Base-by-base conservation (phyloP, 2,113 vertebrate species). In the Amblyornis subalaris region DNA sequence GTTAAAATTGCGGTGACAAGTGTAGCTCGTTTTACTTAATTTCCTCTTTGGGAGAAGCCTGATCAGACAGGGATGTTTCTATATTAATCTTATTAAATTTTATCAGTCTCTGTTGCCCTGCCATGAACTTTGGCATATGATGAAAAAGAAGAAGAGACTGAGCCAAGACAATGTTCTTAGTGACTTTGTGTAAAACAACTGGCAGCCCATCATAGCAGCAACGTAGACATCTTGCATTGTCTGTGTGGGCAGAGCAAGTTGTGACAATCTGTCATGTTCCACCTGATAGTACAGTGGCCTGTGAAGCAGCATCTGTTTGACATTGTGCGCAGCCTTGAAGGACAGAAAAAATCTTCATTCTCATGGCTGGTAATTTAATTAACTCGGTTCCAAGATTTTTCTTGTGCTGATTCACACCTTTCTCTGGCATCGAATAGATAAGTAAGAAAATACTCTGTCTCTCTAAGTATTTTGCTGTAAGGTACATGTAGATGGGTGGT, bases 221-320 rank as follows among this genome's bases (percentile, higher is more conserved):
- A 31, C 13, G 6, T 40, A 9, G 36, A 62, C 33, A 25, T 31
- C 47, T 65, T 64, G 1, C 0, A 5, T 47, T 14, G 0, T 35
- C 44, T 45, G 3, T 48, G 13, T 73, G 35, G 42, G 40, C 0
- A 3, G 17, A 58, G 13, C 23, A 53, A 48, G 19, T 50, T 35
- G 24, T 44, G 23, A 13, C 0, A 0, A 2, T 81, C 24, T 70
- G 23, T 76, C 60, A 40, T 55, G 4, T 69, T 81, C 60, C 26
- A 50, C 20, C 22, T 71, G 33, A 89, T 82, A 65, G 1, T n/a
- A 19, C 16, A 67, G 33, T 45, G 48, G 51, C 33, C 57, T 36
- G 15, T 40, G 55, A 77, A 90, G 8, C 44, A 50, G 10, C 9
- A 53, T 91, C 21, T 70, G 15, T 70, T 36, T 89, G 26, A 62